Evolutionary conservation across 1,140 invertebrate species (phyloP), one percentile per base, ranked within the genome.

Genomic region (Gonatopus flavifemur): DNA sequence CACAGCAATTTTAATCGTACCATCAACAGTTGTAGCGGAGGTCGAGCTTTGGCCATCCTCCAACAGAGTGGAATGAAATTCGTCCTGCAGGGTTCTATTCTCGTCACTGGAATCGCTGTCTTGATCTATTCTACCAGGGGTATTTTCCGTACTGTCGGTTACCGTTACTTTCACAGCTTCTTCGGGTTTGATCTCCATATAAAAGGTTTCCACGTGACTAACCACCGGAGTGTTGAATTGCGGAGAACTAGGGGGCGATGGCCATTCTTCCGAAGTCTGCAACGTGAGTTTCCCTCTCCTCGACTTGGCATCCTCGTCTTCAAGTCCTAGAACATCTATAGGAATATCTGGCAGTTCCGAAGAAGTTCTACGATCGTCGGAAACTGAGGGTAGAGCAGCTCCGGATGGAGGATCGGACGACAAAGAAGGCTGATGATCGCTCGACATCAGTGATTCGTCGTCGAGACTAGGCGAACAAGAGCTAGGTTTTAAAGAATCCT

Each of bases 191-290:
- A 86, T 83, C 51, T 86, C 88, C 76, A 89, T 85, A 56, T 89
- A 91, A 69, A 88, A 91, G 20, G 89, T 90, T 74, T 91, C 87
- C n/a, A 93, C 86, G 66, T 88, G 88, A 64, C 87, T 88, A n/a
- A 90, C 82, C 10, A 86, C 73, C 20, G 79, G 80, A 3, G 82
- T 84, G 43, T 86, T 85, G 19, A 80, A 80, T 19, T 86, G 68
- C 15, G 86, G 81, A 38, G 85, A 88, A 10, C 86, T 86, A 1
- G 88, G 87, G 1, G 89, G 87, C 10, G 88, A 89, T 2, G 88
- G 88, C 86, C 88, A 88, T 51, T 86, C 84, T 55, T 90, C 86
- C 3, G 86, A 87, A 47, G 86, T 83, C 60, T 84, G 82, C 21
- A 79, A 66, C 41, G 77, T 69, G 5, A 79, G 44, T 32, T 61